Evolutionary conservation across 2,888 invertebrate species (phyloP).

Genomic region (Mystacides longicornis): DNA sequence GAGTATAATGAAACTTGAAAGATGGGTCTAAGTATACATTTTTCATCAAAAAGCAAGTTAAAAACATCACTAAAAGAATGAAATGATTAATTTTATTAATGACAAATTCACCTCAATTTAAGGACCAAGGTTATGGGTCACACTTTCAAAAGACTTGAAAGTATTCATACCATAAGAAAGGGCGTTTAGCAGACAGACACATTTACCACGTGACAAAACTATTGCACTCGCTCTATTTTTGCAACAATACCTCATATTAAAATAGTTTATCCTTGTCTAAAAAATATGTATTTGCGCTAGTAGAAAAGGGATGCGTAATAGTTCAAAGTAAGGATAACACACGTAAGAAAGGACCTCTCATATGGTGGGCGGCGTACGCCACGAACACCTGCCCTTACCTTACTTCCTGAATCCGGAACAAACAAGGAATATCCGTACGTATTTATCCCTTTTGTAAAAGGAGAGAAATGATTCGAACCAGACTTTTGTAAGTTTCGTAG

Average conservation of each 20-base stretch:
- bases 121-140: too few species aligned
- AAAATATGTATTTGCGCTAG: background rate
- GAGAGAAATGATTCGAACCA: background rate
- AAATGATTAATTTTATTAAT: too few species aligned
- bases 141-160: too few species aligned
- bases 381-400: slow-evolving; percentile 13
- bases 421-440: background rate
- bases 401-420: slow-evolving; percentile 10
- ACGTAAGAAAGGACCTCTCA: slow-evolving; percentile 2
- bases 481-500: too few species aligned
- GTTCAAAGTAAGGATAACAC: background rate
- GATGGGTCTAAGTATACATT: too few species aligned
- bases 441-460: slow-evolving; percentile 1
- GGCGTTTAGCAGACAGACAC: too few species aligned
- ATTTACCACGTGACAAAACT: slow-evolving; percentile 14
- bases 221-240: slow-evolving; percentile 12
- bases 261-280: background rate
- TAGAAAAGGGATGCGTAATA: background rate
- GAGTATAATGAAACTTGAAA: too few species aligned
- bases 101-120: too few species aligned
- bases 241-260: slow-evolving; percentile 9
- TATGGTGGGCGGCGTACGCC: slow-evolving; percentile 9
- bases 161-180: too few species aligned
- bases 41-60: too few species aligned
- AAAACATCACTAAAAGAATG: too few species aligned